Percentiles rank a stretch among this genome's conserved stretches.
Conservation (phyloP, 2,113 vertebrate genomes). For the Mola mola region DNA sequence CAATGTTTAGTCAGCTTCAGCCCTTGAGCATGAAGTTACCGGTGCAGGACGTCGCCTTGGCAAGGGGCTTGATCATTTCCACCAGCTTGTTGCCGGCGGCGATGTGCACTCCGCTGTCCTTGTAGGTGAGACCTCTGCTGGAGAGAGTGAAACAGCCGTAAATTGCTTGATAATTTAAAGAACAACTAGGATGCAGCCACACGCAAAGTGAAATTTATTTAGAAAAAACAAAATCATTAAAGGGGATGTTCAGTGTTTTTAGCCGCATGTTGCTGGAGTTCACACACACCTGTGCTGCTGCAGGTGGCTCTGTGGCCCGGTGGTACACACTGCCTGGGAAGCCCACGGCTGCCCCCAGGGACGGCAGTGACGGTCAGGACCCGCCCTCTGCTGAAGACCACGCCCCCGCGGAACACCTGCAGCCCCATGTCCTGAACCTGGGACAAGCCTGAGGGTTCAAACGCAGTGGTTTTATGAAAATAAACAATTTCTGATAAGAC, state of each 20-base stretch:
- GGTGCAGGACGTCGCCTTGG: slow-evolving; percentile 90
- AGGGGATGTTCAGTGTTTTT: background rate
- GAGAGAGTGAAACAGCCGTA: slow-evolving; percentile 14
- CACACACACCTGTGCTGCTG: slow-evolving; percentile 87
- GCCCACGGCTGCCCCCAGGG: slow-evolving; percentile 79
- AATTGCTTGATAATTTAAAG: background rate
- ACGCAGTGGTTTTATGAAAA: too few species aligned
- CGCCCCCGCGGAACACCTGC: slow-evolving; percentile 90
- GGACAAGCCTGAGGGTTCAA: slow-evolving; percentile 85
- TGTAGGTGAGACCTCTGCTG: slow-evolving; percentile 92
- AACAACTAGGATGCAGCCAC: background rate
- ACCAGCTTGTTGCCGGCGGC: slow-evolving; percentile 91
- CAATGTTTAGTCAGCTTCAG: too few species aligned
- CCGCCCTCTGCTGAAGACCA: slow-evolving; percentile 90
- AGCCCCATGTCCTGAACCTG: slow-evolving; percentile 83
- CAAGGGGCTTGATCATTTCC: slow-evolving; percentile 92
- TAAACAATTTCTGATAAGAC: too few species aligned
- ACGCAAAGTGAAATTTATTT: background rate
- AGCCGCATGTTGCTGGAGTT: slow-evolving; percentile 61
- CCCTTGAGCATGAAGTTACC: slow-evolving; percentile 76
- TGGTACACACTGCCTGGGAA: slow-evolving; percentile 90
- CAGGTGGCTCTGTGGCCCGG: slow-evolving; percentile 86
- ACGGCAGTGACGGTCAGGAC: slow-evolving; percentile 90
- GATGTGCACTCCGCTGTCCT: slow-evolving; percentile 95
- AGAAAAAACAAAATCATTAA: background rate